phyloP scores from a whole-genome alignment of 2,888 invertebrate genomes.

The Mesorhabditis spiculigera region DNA sequence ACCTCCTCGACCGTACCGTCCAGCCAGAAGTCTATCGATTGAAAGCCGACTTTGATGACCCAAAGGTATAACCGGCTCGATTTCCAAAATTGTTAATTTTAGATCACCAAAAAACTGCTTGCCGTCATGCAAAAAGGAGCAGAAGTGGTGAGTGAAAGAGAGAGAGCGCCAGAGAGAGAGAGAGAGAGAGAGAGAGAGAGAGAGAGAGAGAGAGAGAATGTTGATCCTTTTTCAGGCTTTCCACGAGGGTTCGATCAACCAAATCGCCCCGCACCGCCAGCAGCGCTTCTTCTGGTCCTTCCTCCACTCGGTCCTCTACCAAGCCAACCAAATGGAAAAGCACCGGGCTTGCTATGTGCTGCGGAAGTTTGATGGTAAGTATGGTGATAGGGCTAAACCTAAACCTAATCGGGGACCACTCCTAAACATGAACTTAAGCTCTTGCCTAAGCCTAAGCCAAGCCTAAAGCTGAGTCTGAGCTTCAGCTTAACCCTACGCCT shows the following conservation, averaged over 20 bases:
- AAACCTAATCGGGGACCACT: no score
- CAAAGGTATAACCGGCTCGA: conserved; percentile 12
- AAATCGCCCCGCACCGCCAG: conserved; percentile 39
- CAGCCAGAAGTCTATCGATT: conserved; percentile 39
- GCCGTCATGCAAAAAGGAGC: conserved; percentile 35
- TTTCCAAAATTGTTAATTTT: no score
- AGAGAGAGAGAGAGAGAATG: no score
- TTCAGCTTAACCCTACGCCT: no score
- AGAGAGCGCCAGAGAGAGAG: no score
- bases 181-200: no score
- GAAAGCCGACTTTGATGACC: conserved; percentile 18
- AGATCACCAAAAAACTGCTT: conserved; percentile 17
- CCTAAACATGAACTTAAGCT: no score
- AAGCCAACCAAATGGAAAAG: conserved; percentile 15
- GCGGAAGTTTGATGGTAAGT: not conserved
- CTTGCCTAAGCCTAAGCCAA: no score
- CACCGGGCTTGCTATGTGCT: not conserved
- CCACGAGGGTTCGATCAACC: conserved; percentile 40
- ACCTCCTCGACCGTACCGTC: conserved; percentile 59
- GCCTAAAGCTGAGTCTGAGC: no score
- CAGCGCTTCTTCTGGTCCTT: conserved; percentile 39
- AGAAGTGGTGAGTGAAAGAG: conserved; percentile 21
- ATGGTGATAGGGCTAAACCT: no score
- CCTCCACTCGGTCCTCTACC: conserved; percentile 27
- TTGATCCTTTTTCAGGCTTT: conserved; percentile 19